These are phyloP conservation scores for Drosophila teissieri DNA, from an alignment of 1,140 invertebrate genomes.

Conservation along the genomic window DNA sequence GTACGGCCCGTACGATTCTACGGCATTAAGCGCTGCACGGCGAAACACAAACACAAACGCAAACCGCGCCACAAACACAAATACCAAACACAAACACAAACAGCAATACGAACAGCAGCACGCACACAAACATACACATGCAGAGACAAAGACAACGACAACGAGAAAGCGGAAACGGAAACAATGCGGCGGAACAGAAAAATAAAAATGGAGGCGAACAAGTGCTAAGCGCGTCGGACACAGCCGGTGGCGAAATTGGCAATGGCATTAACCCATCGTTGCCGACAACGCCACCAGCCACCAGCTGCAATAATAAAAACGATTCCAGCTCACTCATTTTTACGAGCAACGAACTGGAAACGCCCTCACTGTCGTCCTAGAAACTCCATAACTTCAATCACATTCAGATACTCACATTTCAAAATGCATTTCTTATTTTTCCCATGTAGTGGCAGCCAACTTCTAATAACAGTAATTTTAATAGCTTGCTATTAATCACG, in stretches of 20 bases:
- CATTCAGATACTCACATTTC: neutral
- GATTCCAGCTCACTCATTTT: constrained; percentile 1
- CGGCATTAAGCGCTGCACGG: constrained; percentile 67
- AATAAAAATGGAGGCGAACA: constrained; percentile 9
- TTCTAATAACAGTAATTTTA: neutral
- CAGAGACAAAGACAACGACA: too few relatives aligned
- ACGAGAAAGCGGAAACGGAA: constrained; percentile 14
- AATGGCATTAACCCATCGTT: constrained; percentile 65
- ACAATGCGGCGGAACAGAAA: constrained; percentile 19
- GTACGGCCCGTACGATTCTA: constrained; percentile 14
- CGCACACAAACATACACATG: neutral
- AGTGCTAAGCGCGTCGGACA: constrained; percentile 29
- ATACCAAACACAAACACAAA: constrained; percentile 2
- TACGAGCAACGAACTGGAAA: constrained; percentile 7
- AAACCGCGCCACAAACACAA: constrained; percentile 1
- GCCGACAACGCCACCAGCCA: constrained; percentile 2
- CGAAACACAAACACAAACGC: constrained; percentile 4
- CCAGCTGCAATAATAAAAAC: constrained; percentile 41
- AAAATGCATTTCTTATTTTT: constrained; percentile 1
- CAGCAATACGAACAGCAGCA: neutral
- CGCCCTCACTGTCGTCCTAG: neutral
- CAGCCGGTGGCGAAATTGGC: constrained; percentile 44
- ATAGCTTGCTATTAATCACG: too few relatives aligned
- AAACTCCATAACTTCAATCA: constrained; percentile 5
- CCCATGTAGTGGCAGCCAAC: neutral